Evolutionary conservation across 2,888 invertebrate species (phyloP), one percentile per base, ranked within the genome.

Genomic region (Eupithecia tripunctaria): DNA sequence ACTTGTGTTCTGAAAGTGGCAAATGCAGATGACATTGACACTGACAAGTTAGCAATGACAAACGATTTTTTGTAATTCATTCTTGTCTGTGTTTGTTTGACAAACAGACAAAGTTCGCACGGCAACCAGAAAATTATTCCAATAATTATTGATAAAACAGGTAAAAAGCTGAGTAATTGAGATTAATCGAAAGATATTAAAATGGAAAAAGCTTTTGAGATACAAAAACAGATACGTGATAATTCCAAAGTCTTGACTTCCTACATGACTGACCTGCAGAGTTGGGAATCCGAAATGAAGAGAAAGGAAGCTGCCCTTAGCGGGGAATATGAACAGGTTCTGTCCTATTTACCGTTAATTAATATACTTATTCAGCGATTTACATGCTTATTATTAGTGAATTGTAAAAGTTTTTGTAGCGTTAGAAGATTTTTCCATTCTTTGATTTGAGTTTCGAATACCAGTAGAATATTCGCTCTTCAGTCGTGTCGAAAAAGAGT

Each of bases 211-310:
- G 95, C 96, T 76, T 88, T 96, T 79, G 88, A 95, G 76, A 87
- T 97, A 75, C 97, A 97, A 91, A 96, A 95, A 84, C 96, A 97
- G 88, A 94, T 97, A 73, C 95, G 95, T 79, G 96, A 97, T 82
- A 97, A 97, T 91, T 95, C 96, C 36, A 95, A 95, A 78, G 97
- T 97, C 84, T 89, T 97, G 70, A 95, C 96, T 82, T 95, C 94
- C 78, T 97, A 96, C 89, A 93, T 96, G 87, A 95, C 95, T 79
- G 97, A 97, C 85, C 91, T 98, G 84, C 95, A 96, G 87, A 95
- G 94, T 86, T 97, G 96, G 96, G 96, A 96, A 82, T 89, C 94
- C 68, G 96, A 96, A 87, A 97, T 97, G 96, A 96, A 96, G 91
- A 93, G 95, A 77, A 96, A 96, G 91, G 97, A 97, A 80, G 90